Evolutionary conservation across 2,797 vertebrate genomes (phyloP).

Genomic region (Dendrocincla tyrannina): DNA sequence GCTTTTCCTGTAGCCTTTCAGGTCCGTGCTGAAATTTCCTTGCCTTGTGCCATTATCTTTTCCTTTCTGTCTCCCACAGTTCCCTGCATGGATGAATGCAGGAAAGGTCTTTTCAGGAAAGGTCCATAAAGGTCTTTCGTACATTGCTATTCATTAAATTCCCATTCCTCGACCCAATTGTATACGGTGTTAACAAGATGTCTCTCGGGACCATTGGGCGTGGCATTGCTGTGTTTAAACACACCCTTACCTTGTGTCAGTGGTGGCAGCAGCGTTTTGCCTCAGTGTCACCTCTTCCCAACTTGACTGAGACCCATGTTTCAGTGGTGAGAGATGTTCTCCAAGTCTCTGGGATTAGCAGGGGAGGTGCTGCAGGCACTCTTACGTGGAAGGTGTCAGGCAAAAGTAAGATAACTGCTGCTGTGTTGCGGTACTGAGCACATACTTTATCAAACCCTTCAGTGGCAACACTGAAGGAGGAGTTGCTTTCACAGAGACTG

Average conservation of each 20-base stretch:
- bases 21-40: not conserved
- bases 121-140: slow-evolving; percentile 2
- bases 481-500: not conserved
- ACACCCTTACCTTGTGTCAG: not conserved
- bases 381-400: not conserved
- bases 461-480: not conserved
- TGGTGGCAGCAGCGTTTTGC: not conserved
- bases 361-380: not conserved
- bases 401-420: not conserved
- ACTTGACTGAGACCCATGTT: not conserved
- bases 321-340: not conserved
- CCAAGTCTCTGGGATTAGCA: not conserved
- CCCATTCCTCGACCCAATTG: not conserved
- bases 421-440: not conserved
- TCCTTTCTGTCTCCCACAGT: not conserved
- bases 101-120: not conserved
- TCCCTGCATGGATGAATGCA: not conserved
- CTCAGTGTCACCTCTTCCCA: not conserved
- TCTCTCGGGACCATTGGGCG: not conserved
- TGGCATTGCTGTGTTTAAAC: not conserved
- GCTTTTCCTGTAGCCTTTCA: slow-evolving; percentile 9
- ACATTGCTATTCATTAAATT: not conserved
- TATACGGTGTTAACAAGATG: not conserved
- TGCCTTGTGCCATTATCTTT: not conserved
- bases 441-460: not conserved